Conservation (phyloP, 23 tunicate genomes). For the Trididemnum miniatum region DNA sequence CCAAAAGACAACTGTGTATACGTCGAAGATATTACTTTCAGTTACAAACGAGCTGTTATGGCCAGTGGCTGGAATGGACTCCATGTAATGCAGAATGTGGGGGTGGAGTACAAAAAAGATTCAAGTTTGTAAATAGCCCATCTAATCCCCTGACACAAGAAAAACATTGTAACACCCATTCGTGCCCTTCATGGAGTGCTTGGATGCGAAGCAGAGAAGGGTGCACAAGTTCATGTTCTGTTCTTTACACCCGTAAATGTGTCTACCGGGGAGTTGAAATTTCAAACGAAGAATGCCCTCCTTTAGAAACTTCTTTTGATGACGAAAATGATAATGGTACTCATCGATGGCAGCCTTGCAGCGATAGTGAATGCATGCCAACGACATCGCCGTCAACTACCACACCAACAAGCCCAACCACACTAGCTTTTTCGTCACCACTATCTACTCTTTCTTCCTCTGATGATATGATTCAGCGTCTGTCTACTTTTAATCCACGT, state of each 20-base stretch:
- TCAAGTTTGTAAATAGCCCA: background rate
- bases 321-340: background rate
- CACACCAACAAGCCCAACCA: background rate
- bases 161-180: constrained; percentile 34
- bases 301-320: background rate
- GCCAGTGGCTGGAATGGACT: constrained; percentile 47
- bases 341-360: background rate
- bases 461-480: background rate
- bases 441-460: background rate
- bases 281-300: background rate
- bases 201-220: constrained; percentile 15
- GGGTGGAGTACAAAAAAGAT: constrained; percentile 17
- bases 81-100: constrained; percentile 36
- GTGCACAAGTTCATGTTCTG: constrained; percentile 30
- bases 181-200: constrained; percentile 43
- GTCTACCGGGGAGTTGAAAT: constrained; percentile 8
- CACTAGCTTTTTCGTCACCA: background rate
- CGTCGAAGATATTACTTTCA: constrained; percentile 15
- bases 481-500: background rate
- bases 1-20: constrained; percentile 13
- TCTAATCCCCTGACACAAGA: background rate
- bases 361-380: background rate
- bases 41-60: constrained; percentile 12
- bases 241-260: constrained; percentile 24
- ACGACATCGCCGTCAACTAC: background rate